phyloP scores from a whole-genome alignment of 64 coral and sea anemone species.

The Actinia equina region DNA sequence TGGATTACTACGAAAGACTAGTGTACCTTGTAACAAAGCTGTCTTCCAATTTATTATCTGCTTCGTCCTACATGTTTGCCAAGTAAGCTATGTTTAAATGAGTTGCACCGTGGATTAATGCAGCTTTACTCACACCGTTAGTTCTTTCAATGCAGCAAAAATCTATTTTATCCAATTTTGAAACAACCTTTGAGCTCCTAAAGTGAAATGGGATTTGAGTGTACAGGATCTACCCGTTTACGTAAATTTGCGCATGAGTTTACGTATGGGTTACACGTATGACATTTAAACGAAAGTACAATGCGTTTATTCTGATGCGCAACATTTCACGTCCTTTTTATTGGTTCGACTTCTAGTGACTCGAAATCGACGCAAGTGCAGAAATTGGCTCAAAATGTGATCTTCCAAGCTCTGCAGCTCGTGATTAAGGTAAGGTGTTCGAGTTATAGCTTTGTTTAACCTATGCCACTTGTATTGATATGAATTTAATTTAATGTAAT shows the following conservation, averaged over 20 bases:
- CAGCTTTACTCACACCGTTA: neutral
- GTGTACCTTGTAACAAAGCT: constrained; percentile 15
- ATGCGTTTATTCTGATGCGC: too few species aligned
- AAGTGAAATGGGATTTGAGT: too few species aligned
- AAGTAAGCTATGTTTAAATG: constrained; percentile 1
- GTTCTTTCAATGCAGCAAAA: neutral
- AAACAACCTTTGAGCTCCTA: too few species aligned
- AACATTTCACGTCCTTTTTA: neutral
- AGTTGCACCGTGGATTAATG: neutral
- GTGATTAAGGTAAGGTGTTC: neutral
- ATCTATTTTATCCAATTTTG: neutral
- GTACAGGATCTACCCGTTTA: too few species aligned
- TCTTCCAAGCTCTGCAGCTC: neutral
- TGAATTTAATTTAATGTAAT: neutral
- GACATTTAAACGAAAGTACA: neutral
- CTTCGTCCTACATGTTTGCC: neutral
- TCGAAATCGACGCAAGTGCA: neutral
- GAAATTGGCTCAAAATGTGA: too few species aligned
- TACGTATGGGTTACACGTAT: too few species aligned
- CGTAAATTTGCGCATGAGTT: too few species aligned
- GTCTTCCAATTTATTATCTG: constrained; percentile 38
- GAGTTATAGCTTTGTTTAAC: neutral
- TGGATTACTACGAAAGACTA: constrained; percentile 14
- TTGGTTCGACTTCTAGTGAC: neutral
- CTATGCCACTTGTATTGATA: too few species aligned